Evolutionary conservation across 2,113 vertebrate genomes (phyloP).

Genomic region (Maccullochella peelii): DNA sequence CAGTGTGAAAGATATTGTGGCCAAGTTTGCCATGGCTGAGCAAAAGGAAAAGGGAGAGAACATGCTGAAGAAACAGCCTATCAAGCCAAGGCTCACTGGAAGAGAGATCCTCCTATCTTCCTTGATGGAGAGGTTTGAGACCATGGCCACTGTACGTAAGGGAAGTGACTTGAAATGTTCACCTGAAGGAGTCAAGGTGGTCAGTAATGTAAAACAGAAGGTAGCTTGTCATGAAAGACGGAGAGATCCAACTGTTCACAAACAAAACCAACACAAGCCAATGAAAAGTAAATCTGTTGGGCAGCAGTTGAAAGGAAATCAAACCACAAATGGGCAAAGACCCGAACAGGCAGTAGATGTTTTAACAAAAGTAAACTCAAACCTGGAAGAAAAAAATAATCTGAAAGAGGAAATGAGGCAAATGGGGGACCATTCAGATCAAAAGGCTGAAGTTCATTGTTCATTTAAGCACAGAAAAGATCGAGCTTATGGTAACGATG

Average conservation of each 20-base stretch:
- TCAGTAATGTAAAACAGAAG: constrained; percentile 43
- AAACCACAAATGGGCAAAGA: not conserved
- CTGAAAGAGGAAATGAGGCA: constrained; percentile 7
- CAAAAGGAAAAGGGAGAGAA: constrained; percentile 79
- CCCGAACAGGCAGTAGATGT: not conserved
- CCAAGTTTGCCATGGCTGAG: constrained; percentile 86
- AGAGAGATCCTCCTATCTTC: constrained; percentile 80
- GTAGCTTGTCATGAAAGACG: constrained; percentile 43
- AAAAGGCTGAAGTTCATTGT: constrained; percentile 3
- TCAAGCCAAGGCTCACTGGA: constrained; percentile 60
- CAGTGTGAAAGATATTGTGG: constrained; percentile 87
- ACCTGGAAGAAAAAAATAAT: not conserved
- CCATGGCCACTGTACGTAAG: constrained; percentile 74
- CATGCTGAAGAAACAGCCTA: constrained; percentile 47
- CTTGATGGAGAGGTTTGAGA: constrained; percentile 88
- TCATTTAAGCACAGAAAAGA: constrained; percentile 14
- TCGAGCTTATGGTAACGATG: not conserved
- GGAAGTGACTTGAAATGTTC: constrained; percentile 53
- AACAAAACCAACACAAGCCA: constrained; percentile 32
- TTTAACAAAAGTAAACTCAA: constrained; percentile 16
- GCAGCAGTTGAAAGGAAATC: constrained; percentile 12
- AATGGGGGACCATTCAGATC: not conserved
- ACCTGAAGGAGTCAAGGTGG: constrained; percentile 24
- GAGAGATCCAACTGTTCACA: constrained; percentile 3
- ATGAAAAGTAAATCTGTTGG: not conserved